Conservation (phyloP, 2,113 vertebrate genomes). For the Cynoglossus semilaevis region DNA sequence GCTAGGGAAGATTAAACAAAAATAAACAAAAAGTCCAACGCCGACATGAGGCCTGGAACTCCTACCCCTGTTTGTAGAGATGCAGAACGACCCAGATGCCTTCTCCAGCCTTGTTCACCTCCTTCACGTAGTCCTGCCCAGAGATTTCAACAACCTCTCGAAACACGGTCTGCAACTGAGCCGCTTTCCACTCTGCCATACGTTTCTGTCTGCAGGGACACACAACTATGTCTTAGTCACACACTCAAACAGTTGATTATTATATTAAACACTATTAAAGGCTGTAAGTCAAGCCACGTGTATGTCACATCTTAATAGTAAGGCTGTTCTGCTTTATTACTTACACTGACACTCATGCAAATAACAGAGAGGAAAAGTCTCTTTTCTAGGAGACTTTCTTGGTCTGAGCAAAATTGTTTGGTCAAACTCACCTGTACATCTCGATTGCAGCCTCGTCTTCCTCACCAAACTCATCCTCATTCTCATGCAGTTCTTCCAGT, state of each 20-base stretch:
- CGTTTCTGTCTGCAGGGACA: constrained; percentile 81
- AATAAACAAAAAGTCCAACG: neutral
- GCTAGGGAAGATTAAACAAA: no score
- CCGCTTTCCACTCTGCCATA: constrained; percentile 90
- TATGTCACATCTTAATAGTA: no score
- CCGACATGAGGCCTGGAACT: neutral
- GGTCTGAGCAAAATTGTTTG: no score
- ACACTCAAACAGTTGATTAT: neutral
- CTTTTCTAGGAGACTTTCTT: no score
- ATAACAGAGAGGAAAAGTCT: no score
- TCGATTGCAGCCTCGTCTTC: constrained; percentile 93
- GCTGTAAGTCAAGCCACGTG: no score
- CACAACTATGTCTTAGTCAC: neutral
- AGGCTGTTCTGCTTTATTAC: no score
- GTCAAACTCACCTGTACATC: constrained; percentile 86
- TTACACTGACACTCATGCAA: no score
- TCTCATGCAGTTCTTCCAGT: constrained; percentile 90
- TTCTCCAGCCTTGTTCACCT: constrained; percentile 91
- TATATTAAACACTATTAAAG: no score
- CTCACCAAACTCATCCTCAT: constrained; percentile 94
- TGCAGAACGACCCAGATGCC: constrained; percentile 93
- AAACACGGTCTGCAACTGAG: constrained; percentile 86
- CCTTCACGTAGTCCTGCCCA: constrained; percentile 91
- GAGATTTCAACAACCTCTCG: constrained; percentile 91
- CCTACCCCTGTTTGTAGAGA: constrained; percentile 96